Evolutionary conservation across 2,113 vertebrate species (phyloP).

Genomic region (Centropus unirufus): DNA sequence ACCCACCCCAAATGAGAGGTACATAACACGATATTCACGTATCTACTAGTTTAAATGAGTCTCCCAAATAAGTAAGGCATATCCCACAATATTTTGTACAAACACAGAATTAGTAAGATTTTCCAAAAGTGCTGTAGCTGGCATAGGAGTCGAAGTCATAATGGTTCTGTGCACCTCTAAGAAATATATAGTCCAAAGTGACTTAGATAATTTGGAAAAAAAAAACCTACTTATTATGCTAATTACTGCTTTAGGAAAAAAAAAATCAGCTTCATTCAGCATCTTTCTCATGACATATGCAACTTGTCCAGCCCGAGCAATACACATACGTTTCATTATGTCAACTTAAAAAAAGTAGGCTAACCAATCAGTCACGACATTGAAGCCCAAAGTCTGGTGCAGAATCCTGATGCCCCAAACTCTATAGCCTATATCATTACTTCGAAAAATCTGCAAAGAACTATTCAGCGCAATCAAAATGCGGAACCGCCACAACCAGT

Average conservation of each 20-base stretch:
- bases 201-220: background rate
- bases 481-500: background rate
- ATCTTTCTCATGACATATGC: background rate
- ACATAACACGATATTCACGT: background rate
- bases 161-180: background rate
- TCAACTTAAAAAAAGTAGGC: background rate
- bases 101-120: background rate
- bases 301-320: conserved; percentile 7
- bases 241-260: background rate
- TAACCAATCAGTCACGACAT: background rate
- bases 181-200: background rate
- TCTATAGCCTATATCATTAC: background rate
- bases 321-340: background rate
- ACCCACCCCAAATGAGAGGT: background rate
- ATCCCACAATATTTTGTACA: background rate
- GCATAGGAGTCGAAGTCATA: background rate
- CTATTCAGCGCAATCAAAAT: background rate
- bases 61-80: background rate
- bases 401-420: background rate
- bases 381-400: background rate
- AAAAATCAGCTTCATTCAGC: background rate
- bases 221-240: background rate
- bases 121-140: background rate
- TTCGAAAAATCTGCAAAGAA: background rate
- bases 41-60: background rate